Evolutionary conservation across 2,888 invertebrate genomes (phyloP), one percentile per base, ranked within the genome.

Genomic region (Uloborus plumipes): DNA sequence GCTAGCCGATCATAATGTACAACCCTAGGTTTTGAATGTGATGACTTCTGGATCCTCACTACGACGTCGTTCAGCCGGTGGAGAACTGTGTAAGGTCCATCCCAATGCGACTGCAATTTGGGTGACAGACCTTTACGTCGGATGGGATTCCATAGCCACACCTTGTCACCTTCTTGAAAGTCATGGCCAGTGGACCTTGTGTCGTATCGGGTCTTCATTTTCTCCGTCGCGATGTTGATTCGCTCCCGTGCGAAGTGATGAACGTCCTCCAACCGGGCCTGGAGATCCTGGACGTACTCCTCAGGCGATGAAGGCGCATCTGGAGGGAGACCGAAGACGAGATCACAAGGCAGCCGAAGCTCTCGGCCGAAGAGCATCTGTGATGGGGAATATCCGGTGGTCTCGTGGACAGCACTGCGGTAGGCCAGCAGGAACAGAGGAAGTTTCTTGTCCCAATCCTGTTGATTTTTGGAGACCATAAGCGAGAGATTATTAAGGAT

Each of bases 1-100:
- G 67, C 67, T 2, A 67, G 14, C 51, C 9, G 18, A 51, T 67
- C 67, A 20, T 67, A 67, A 58, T 55, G 70, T n/a, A 31, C 58
- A 39, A 58, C 18, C 18, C n/a, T 70, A 13, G 58, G 47, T 47
- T 70, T 70, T 11, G 70, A 31, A n/a, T 14, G 7, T 4, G 58
- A 39, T 58, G 58, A 39, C 3, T 70, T 31, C 16, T 18, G 20
- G n/a, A 70, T 70, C 18, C 31, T 26, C 9, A 58, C 7, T 2
- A 55, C 58, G 18, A 70, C 70, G 39, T 70, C 70, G 16, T 58
- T 70, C 39, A 70, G 31, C 18, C 58, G 55, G 16, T 70, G 55
- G 1, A 70, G 16, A n/a, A 55, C 58, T 70, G 2, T 70, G 39
- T 70, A 70, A 0, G 70, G 70, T 39, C 70, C 70, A 39, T 70